phyloP scores from a whole-genome alignment of 2,113 vertebrate genomes.

The Andinoacara biseriatus region DNA sequence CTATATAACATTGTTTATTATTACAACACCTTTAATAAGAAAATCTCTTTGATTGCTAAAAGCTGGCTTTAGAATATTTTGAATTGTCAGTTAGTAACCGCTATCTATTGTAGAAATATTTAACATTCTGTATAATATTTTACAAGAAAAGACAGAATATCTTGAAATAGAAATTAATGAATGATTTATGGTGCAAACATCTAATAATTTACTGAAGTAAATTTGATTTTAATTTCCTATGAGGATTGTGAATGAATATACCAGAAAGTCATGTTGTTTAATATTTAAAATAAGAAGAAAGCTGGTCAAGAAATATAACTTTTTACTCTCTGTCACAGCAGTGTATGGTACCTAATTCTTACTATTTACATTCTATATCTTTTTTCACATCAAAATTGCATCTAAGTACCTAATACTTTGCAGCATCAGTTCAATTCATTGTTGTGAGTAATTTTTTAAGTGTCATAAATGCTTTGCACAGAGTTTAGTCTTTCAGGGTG shows the following conservation, averaged over 20 bases:
- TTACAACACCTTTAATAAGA: background rate
- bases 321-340: background rate
- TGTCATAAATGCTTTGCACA: background rate
- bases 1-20: background rate
- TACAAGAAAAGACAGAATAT: background rate
- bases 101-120: background rate
- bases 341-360: background rate
- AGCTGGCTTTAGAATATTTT: background rate
- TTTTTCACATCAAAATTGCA: constrained; percentile 28
- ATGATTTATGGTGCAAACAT: background rate
- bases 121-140: background rate
- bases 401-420: constrained; percentile 1
- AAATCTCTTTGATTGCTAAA: background rate
- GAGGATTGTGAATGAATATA: background rate
- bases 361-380: constrained; percentile 44
- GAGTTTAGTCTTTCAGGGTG: constrained; percentile 4
- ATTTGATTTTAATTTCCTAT: background rate
- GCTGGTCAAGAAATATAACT: too few species aligned
- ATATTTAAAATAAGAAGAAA: too few species aligned
- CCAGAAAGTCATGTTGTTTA: too few species aligned
- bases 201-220: background rate
- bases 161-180: background rate
- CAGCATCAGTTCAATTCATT: constrained; percentile 14
- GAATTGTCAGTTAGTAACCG: background rate
- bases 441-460: constrained; percentile 20